A percentile compares a stretch with the other conserved stretches of the same genome.
These are phyloP conservation scores for Psilopogon haemacephalus DNA, from an alignment of 2,113 vertebrate genomes.

Conservation along the genomic window DNA sequence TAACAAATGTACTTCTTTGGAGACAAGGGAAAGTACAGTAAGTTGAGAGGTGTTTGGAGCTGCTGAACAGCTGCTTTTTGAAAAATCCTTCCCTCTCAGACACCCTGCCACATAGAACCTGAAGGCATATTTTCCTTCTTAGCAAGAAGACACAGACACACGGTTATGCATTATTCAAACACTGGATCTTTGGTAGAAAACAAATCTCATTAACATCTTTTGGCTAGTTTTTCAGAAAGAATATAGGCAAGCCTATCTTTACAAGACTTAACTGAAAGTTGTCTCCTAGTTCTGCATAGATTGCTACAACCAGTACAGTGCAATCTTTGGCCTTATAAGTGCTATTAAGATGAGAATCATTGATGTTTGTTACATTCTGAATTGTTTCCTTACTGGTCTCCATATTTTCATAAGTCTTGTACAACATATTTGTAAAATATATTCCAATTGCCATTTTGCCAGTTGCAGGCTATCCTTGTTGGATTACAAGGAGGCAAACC, in stretches of 20 bases:
- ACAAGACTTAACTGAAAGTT: background rate
- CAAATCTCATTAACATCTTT: background rate
- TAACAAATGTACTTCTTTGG: conserved; percentile 9
- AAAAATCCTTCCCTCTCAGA: background rate
- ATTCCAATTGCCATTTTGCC: background rate
- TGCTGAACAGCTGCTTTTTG: conserved; percentile 4
- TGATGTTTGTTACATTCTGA: background rate
- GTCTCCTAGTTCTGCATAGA: background rate
- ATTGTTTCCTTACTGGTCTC: background rate
- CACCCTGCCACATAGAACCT: background rate
- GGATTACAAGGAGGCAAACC: background rate
- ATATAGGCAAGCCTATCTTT: background rate
- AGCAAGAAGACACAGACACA: background rate
- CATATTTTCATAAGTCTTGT: background rate
- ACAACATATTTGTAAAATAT: background rate
- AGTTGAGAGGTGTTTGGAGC: conserved; percentile 31
- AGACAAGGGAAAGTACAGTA: background rate
- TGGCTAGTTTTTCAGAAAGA: background rate
- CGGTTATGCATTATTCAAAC: conserved; percentile 27
- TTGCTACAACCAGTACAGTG: background rate
- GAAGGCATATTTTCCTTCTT: background rate
- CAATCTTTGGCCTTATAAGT: background rate
- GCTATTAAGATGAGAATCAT: background rate
- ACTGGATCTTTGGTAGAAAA: background rate
- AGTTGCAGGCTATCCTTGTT: background rate